These are phyloP conservation scores for Rhyacophila brunnea DNA, from an alignment of 1,140 invertebrate species.

Conservation along the genomic window DNA sequence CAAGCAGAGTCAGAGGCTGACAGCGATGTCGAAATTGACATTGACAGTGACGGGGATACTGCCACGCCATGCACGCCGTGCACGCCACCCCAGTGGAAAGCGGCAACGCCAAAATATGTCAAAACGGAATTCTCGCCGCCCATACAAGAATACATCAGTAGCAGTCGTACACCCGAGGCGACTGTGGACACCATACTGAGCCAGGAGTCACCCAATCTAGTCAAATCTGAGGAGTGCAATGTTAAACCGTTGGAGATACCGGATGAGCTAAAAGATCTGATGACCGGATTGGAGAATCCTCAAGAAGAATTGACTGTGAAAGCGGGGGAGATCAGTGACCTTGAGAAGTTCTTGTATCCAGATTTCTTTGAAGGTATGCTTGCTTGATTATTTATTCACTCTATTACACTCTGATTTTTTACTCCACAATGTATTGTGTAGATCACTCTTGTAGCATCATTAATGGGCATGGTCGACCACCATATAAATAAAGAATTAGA, in stretches of 20 bases:
- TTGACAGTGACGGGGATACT: constrained; percentile 53
- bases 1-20: constrained; percentile 53
- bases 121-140: background rate
- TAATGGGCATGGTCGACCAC: no score
- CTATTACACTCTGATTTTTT: background rate
- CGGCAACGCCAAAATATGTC: background rate
- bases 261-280: constrained; percentile 6
- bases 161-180: no score
- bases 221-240: background rate
- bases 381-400: background rate
- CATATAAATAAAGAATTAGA: no score
- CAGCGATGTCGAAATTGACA: constrained; percentile 58
- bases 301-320: constrained; percentile 47
- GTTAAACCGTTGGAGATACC: constrained; percentile 18
- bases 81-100: background rate
- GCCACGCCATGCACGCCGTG: background rate
- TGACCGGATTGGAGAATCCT: constrained; percentile 42
- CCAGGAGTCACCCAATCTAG: background rate
- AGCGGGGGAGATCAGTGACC: constrained; percentile 47
- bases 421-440: no score
- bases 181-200: no score
- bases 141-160: background rate
- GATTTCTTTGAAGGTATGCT: constrained; percentile 60
- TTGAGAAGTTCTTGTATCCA: constrained; percentile 57
- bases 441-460: no score